Percentiles rank a stretch among this genome's conserved stretches.
These are phyloP conservation scores for Crioceris asparagi DNA, from an alignment of 2,888 invertebrate species.

Conservation along the genomic window DNA sequence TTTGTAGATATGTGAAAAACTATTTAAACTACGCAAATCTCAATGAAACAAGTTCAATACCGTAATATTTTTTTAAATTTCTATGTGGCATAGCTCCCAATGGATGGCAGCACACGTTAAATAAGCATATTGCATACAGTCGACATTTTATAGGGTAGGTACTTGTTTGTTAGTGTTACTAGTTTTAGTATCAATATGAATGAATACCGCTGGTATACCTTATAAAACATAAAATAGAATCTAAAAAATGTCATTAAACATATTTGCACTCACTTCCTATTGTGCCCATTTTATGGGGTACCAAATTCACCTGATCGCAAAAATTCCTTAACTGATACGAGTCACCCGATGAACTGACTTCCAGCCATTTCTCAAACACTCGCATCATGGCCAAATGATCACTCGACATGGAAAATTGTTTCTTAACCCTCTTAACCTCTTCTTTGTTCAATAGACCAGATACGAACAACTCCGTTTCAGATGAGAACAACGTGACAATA, in stretches of 20 bases:
- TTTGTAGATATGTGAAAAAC: no score
- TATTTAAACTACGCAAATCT: no score
- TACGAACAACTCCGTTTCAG: conserved; percentile 44
- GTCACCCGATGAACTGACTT: conserved; percentile 27
- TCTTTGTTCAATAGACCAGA: conserved; percentile 41
- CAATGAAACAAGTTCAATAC: no score
- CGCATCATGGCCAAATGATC: conserved; percentile 52
- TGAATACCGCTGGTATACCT: no score
- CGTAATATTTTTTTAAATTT: no score
- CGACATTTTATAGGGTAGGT: no score
- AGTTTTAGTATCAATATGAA: no score
- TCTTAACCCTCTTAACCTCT: conserved; percentile 43
- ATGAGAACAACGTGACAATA: conserved; percentile 39
- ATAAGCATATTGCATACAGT: no score
- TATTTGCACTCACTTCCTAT: conserved; percentile 40
- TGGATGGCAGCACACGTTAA: no score
- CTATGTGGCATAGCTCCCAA: no score
- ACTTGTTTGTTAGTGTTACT: no score
- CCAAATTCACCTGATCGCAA: conserved; percentile 38
- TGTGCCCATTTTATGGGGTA: conserved; percentile 42
- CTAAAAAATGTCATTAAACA: background rate
- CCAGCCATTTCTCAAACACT: conserved; percentile 45
- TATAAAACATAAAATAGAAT: conserved; percentile 1
- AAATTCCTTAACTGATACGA: conserved; percentile 31
- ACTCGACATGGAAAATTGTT: conserved; percentile 42